A percentile compares a stretch with the other conserved stretches of the same genome.
phyloP scores from a whole-genome alignment of 1,140 invertebrate genomes.

The Stegodyphus dumicola region DNA sequence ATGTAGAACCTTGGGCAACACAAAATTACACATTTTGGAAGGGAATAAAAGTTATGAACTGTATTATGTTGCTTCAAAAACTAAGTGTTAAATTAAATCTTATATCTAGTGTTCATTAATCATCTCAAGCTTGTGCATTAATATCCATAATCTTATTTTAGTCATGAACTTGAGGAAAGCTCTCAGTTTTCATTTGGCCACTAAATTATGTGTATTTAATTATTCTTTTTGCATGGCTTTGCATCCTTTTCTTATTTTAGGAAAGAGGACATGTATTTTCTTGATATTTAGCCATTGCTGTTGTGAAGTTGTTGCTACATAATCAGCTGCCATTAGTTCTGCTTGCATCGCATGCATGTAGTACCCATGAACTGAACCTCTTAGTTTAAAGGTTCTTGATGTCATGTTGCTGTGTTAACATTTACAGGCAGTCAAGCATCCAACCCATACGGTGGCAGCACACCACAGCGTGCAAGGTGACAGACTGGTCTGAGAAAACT shows the following conservation, averaged over 20 bases:
- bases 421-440: conserved; percentile 56
- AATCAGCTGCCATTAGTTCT: conserved; percentile 39
- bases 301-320: conserved; percentile 26
- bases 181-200: no score
- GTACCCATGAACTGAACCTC: conserved; percentile 6
- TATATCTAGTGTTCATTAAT: no score
- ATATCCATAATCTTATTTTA: no score
- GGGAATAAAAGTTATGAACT: no score
- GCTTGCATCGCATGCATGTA: conserved; percentile 48
- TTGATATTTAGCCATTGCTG: conserved; percentile 51
- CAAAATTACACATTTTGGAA: no score
- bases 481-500: conserved; percentile 50
- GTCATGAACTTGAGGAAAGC: no score
- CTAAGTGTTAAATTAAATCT: no score
- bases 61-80: no score
- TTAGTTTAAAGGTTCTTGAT: conserved; percentile 18
- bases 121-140: no score
- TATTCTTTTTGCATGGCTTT: conserved; percentile 56
- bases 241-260: conserved; percentile 56
- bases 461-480: conserved; percentile 61
- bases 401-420: conserved; percentile 36
- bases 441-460: conserved; percentile 53
- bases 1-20: no score
- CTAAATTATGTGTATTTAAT: no score
- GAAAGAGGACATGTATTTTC: conserved; percentile 48